phyloP scores from a whole-genome alignment of 2,888 invertebrate species.

The Erannis defoliaria region DNA sequence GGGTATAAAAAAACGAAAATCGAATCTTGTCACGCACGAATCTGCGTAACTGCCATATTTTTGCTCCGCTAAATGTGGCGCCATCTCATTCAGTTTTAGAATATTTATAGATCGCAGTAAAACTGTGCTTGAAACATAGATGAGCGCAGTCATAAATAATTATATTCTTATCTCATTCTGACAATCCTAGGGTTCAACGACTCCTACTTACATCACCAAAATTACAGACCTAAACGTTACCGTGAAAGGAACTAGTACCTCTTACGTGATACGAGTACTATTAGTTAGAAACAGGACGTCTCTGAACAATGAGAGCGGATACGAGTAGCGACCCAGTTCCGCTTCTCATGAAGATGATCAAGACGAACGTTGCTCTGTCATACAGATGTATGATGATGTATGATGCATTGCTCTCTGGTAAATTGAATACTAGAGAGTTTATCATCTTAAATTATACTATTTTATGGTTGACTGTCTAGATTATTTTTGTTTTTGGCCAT shows the following conservation, averaged over 20 bases:
- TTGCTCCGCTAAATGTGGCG: too few relatives aligned
- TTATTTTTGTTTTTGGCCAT: too few relatives aligned
- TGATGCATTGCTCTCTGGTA: conserved; percentile 47
- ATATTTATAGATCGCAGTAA: too few relatives aligned
- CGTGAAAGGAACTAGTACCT: conserved; percentile 13
- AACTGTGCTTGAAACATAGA: too few relatives aligned
- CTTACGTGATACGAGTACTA: conserved; percentile 29
- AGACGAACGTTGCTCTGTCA: conserved; percentile 58
- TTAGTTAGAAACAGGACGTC: conserved; percentile 65
- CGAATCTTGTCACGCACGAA: too few relatives aligned
- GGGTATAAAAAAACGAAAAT: too few relatives aligned
- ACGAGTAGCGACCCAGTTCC: conserved; percentile 65
- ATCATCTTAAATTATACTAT: background rate
- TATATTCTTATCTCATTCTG: too few relatives aligned
- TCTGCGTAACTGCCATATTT: too few relatives aligned
- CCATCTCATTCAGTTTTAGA: too few relatives aligned
- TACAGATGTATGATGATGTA: conserved; percentile 23
- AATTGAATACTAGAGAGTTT: background rate
- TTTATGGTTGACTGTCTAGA: too few relatives aligned
- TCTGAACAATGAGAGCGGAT: conserved; percentile 76
- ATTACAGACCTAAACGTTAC: conserved; percentile 7
- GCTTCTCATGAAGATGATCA: conserved; percentile 61
- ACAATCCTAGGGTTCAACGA: background rate
- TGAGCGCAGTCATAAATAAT: too few relatives aligned
- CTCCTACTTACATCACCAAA: conserved; percentile 4